Evolutionary conservation across 2,113 vertebrate genomes (phyloP), one percentile per base, ranked within the genome.

Genomic region (Murina feae): DNA sequence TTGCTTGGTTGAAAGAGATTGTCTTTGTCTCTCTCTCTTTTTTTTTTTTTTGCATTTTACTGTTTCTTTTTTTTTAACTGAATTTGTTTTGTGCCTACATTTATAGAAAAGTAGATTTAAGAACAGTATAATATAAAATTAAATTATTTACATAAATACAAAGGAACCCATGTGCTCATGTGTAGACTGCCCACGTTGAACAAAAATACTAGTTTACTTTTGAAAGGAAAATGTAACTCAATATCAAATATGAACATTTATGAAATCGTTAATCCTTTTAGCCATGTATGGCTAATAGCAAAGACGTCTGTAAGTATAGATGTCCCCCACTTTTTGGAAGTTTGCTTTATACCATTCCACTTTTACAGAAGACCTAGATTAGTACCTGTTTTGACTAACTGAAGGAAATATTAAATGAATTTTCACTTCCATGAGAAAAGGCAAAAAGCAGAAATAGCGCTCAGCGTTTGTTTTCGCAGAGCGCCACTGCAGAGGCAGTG

Each of bases 71-170:
- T 49, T 47, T 49, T n/a, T 20, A 16, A 49, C 9, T 49, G 80
- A 65, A 80, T 94, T 91, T 91, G 0, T 69, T 94, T 92, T 63
- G 32, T 94, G 17, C 68, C 84, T 93, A 87, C 68, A 51, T 93
- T 96, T 94, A 25, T 53, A 58, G 42, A 91, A 94, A 89, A 55
- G 5, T 39, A 66, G 16, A 42, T 83, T 86, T 84, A 76, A 63
- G 47, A 47, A 94, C 37, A 66, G 71, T 16, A 63, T 25, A 81
- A 96, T 32, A 78, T 42, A 72, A 84, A 93, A 95, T 89, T 51
- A 71, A 89, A n/a, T 86, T 10, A 7, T 37, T 89, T 51, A 68
- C 2, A 63, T 83, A 53, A 91, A 79, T 76, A 13, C 9, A 76
- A 30, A 66, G 14, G 91, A 89, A 78, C 2, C 0, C 7, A 85